These are phyloP conservation scores for Eurois occulta DNA, from an alignment of 2,888 invertebrate species.

Conservation along the genomic window DNA sequence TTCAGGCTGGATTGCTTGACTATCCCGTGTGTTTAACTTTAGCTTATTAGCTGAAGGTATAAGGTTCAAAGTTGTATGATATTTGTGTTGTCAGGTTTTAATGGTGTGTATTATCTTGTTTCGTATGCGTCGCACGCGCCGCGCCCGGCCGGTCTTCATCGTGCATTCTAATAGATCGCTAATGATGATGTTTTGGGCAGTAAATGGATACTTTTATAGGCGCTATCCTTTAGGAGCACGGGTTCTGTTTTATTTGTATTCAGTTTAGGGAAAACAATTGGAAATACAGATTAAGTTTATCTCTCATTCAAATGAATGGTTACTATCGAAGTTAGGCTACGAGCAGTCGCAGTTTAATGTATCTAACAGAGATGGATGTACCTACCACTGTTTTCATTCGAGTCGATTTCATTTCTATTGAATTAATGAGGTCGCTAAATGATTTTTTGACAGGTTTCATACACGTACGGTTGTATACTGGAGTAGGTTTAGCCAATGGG, in stretches of 20 bases:
- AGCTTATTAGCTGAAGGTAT: slow-evolving; percentile 39
- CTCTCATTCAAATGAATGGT: slow-evolving; percentile 17
- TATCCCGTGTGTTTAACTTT: slow-evolving; percentile 46
- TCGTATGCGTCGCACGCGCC: slow-evolving; percentile 74
- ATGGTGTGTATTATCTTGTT: slow-evolving; percentile 66
- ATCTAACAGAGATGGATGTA: background rate
- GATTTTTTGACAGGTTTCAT: background rate
- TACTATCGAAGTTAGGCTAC: slow-evolving; percentile 10
- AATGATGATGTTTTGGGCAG: slow-evolving; percentile 76
- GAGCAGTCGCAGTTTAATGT: background rate
- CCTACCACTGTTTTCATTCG: background rate
- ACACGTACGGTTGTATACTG: background rate
- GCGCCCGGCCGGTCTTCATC: slow-evolving; percentile 61
- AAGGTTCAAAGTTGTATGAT: slow-evolving; percentile 58
- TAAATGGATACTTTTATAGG: slow-evolving; percentile 63
- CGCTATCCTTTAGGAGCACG: slow-evolving; percentile 10
- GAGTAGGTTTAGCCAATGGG: background rate
- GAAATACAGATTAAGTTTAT: slow-evolving; percentile 24
- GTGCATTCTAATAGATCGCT: slow-evolving; percentile 78
- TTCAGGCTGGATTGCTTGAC: slow-evolving; percentile 55
- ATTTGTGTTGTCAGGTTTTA: slow-evolving; percentile 60
- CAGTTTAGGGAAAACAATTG: slow-evolving; percentile 32
- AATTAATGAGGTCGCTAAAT: background rate
- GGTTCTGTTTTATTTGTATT: slow-evolving; percentile 29
- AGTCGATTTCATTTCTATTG: background rate